Evolutionary conservation across 2,797 vertebrate genomes (phyloP), one percentile per base, ranked within the genome.

Genomic region (Chaunax sp.): DNA sequence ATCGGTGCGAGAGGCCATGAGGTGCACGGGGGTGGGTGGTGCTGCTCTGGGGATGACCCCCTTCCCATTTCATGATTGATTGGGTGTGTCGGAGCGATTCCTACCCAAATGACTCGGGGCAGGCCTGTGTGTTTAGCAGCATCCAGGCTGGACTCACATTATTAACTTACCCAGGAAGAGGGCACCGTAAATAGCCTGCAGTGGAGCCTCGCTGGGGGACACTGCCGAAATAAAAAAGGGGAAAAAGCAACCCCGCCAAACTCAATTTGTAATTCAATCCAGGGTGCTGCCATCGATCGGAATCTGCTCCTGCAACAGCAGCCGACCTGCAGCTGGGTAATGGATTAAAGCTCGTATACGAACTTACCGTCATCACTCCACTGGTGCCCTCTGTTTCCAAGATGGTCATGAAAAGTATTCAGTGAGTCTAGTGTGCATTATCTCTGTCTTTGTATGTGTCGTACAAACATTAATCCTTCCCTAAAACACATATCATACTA

Each of bases 211-310:
- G 35, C 62, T 84, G 83, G 80, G 89, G 87, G 82, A 82, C 89
- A 82, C 83, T 78, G 72, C 65, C 76, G 84, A 84, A 86, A 84
- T 81, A 5, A 35, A 85, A 35, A 85, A 72, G 85, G 82, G 82
- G 77, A 73, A 60, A 85, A 89, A 85, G 84, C 88, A 90, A 75
- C 83, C 58, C 75, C 56, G 70, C 83, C 80, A 89, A 92, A 93
- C 90, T 92, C 84, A 88, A 92, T 93, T 93, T 92, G 92, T 90
- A 92, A 93, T 89, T 81, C 81, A 92, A 94, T 88, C 90, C 90
- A 66, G 80, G 78, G 85, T 78, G 85, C 81, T 81, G 83, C 84
- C 81, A 92, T 92, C 81, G 87, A 91, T 92, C 74, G 75, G 82
- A 86, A 88, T 69, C 78, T 81, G 73, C 89, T 72, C 37, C 77